Evolutionary conservation across 2,113 vertebrate genomes (phyloP).

Genomic region (Mustela lutreola): DNA sequence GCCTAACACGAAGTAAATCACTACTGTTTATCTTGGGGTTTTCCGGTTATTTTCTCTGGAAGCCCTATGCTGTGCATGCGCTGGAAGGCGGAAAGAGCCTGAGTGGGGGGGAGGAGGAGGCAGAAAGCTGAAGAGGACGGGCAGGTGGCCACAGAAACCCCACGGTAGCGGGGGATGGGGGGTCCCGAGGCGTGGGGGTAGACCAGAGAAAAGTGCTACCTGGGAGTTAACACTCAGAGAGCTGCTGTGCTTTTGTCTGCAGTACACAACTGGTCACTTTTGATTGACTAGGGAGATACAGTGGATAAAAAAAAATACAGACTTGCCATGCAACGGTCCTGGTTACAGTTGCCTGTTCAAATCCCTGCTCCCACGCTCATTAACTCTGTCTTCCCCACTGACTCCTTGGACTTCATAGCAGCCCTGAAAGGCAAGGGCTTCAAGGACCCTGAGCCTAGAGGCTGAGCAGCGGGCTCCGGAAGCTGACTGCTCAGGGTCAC

Average conservation of each 20-base stretch:
- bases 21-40: not conserved
- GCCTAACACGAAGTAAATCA: not conserved
- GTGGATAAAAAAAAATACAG: not conserved
- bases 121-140: not conserved
- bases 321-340: not conserved
- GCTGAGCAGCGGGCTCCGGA: not conserved
- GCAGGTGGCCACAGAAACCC: not conserved
- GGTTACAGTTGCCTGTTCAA: not conserved
- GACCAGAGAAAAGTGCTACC: not conserved
- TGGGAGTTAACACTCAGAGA: not conserved
- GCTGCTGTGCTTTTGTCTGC: not conserved
- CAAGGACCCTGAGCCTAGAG: not conserved
- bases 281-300: not conserved
- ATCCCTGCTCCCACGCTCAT: accelerated
- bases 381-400: not conserved
- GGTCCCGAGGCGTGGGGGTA: too few species aligned
- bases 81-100: not conserved
- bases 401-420: not conserved
- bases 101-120: accelerated
- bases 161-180: accelerated
- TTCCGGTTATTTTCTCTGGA: not conserved
- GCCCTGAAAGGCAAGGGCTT: accelerated
- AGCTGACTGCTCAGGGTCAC: not conserved
- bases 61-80: not conserved
- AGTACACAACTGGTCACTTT: not conserved